These are phyloP conservation scores for Drosophila funebris DNA, from an alignment of 1,140 invertebrate genomes.

Conservation along the genomic window DNA sequence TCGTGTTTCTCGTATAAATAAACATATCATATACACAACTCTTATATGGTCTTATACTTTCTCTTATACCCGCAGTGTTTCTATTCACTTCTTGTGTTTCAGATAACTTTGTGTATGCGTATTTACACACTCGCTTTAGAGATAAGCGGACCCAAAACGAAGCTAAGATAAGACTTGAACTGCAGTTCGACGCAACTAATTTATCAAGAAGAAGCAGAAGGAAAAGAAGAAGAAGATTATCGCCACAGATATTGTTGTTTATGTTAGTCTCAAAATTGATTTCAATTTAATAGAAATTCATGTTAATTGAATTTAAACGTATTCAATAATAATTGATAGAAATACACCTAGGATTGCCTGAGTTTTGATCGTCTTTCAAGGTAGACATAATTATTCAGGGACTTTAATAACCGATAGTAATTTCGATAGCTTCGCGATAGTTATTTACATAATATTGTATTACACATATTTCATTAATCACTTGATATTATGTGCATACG, in stretches of 20 bases:
- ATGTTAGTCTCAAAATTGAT: too few species aligned
- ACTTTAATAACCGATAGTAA: too few species aligned
- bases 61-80: background rate
- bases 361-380: too few species aligned
- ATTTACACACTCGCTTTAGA: conserved; percentile 3
- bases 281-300: too few species aligned
- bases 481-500: too few species aligned
- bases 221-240: background rate
- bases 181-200: background rate
- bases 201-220: background rate
- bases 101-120: background rate
- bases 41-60: conserved; percentile 5
- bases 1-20: conserved; percentile 37
- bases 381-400: too few species aligned
- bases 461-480: too few species aligned
- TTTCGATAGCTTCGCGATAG: too few species aligned
- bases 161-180: conserved; percentile 1
- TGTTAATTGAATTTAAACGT: too few species aligned
- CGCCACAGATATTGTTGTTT: background rate
- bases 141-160: conserved; percentile 14
- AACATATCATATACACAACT: conserved; percentile 25
- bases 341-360: too few species aligned
- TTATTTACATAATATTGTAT: too few species aligned
- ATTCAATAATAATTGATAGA: too few species aligned
- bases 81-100: background rate